phyloP scores from a whole-genome alignment of 2,113 vertebrate genomes.

The Cettia cetti region DNA sequence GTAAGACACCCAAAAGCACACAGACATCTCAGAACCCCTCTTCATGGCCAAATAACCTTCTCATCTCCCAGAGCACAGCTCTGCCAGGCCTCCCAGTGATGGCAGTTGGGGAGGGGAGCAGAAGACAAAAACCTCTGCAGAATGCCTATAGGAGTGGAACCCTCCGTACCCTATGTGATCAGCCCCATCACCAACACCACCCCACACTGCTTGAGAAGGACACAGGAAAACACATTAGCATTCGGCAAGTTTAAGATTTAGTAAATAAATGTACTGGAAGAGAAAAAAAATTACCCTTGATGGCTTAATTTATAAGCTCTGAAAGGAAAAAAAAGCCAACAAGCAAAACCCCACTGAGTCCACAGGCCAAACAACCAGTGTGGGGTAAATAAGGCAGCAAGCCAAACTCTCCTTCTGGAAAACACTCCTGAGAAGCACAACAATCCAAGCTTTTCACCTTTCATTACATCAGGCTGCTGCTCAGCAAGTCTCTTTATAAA shows the following conservation, averaged over 20 bases:
- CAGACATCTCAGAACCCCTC: background rate
- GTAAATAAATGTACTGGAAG: background rate
- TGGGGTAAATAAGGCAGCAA: background rate
- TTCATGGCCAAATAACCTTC: background rate
- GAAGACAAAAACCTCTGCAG: background rate
- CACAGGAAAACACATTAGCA: background rate
- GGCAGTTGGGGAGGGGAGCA: background rate
- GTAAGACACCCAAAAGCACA: background rate
- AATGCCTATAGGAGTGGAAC: background rate
- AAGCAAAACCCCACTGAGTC: background rate
- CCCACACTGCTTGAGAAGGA: background rate
- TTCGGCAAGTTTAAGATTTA: background rate
- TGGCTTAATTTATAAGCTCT: background rate
- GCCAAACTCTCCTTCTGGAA: background rate
- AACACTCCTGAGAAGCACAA: background rate
- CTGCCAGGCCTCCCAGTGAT: background rate
- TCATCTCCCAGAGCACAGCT: background rate
- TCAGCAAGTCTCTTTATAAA: background rate
- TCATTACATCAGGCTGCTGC: background rate
- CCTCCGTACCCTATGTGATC: fast-evolving
- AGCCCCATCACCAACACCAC: background rate
- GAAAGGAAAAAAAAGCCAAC: background rate
- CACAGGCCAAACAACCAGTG: background rate
- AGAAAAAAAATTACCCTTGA: background rate
- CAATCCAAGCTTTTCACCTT: background rate